Conservation (phyloP, 2,888 invertebrate species). For the Chrysolina oricalcia region DNA sequence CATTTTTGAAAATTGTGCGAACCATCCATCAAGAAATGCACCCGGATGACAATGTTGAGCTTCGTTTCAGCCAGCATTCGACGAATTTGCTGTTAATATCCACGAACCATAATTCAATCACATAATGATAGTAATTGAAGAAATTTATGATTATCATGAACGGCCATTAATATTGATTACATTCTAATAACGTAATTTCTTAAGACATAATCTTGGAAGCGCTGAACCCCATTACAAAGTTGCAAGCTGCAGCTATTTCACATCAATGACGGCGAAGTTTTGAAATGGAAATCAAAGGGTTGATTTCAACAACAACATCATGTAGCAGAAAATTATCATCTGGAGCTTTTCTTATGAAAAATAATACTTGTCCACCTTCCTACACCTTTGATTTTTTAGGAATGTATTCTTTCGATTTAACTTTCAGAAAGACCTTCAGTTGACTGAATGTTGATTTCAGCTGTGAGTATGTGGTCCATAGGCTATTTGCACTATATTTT, state of each 20-base stretch:
- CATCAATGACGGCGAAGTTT: background rate
- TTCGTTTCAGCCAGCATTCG: background rate
- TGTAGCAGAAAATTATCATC: too few species aligned
- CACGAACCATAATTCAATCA: conserved; percentile 5
- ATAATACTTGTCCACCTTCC: too few species aligned
- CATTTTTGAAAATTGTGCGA: too few species aligned
- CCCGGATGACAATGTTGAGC: background rate
- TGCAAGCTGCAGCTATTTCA: background rate
- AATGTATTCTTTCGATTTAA: too few species aligned
- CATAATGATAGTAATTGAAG: conserved; percentile 6
- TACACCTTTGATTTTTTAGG: too few species aligned
- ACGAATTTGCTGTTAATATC: background rate
- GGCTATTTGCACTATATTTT: too few species aligned
- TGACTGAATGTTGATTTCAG: too few species aligned
- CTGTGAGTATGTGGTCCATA: too few species aligned
- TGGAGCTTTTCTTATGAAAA: too few species aligned
- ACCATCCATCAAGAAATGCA: too few species aligned
- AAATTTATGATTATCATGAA: conserved; percentile 1
- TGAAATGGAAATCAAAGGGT: background rate
- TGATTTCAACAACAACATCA: too few species aligned
- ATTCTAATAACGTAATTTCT: background rate
- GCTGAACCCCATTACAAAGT: conserved; percentile 1
- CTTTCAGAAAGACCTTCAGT: too few species aligned
- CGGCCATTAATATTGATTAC: conserved; percentile 14
- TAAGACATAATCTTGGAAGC: background rate